These are phyloP conservation scores for Squalus acanthias DNA, from an alignment of 2,797 vertebrate species.

Conservation along the genomic window DNA sequence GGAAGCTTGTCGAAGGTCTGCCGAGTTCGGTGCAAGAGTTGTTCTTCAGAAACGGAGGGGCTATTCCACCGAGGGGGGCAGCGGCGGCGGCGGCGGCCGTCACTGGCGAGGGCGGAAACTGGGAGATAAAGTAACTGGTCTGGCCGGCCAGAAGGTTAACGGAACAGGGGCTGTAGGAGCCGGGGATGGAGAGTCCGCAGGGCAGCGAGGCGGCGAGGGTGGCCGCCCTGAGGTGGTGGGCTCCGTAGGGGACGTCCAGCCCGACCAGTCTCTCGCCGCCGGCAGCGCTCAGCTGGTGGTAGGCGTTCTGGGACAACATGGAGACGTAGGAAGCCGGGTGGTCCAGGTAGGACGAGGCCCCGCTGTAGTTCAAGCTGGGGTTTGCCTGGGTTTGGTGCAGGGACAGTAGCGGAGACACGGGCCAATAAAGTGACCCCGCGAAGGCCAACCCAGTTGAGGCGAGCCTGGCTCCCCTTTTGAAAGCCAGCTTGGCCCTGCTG, in stretches of 20 bases:
- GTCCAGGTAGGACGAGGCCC: constrained; percentile 44
- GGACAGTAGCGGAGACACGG: constrained; percentile 56
- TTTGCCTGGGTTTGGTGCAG: constrained; percentile 50
- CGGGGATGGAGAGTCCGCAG: constrained; percentile 52
- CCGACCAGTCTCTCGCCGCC: constrained; percentile 52
- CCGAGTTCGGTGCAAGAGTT: constrained; percentile 47
- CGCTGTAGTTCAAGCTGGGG: constrained; percentile 38
- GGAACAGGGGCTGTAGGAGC: constrained; percentile 48
- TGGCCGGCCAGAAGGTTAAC: constrained; percentile 62
- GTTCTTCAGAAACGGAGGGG: constrained; percentile 47
- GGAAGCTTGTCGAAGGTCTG: constrained; percentile 48
- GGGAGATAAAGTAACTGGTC: constrained; percentile 62
- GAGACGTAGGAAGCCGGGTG: constrained; percentile 53
- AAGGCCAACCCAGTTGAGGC: constrained; percentile 55
- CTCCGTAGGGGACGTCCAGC: constrained; percentile 50
- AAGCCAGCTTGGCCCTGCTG: constrained; percentile 52
- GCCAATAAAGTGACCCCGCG: constrained; percentile 65
- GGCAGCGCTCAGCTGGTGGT: constrained; percentile 45
- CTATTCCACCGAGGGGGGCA: constrained; percentile 47
- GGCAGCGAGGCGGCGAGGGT: constrained; percentile 53
- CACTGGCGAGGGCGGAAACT: constrained; percentile 35
- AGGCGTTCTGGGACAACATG: constrained; percentile 52
- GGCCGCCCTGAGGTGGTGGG: constrained; percentile 52
- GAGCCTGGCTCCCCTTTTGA: constrained; percentile 54
- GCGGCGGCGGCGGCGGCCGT: constrained; percentile 53